Conservation (phyloP, 2,113 vertebrate species). For the Jacana jacana region DNA sequence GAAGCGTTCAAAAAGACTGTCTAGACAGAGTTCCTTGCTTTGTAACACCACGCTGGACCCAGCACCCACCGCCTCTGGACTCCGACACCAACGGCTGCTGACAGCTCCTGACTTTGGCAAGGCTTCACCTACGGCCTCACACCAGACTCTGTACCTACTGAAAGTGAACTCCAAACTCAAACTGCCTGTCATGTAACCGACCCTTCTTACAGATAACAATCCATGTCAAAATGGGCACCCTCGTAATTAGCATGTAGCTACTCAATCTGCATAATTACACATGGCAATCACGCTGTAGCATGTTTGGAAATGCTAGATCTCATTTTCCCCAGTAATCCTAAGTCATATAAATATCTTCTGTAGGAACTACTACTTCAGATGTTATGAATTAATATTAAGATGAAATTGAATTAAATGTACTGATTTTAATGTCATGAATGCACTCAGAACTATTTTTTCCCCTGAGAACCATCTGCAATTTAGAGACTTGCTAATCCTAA, state of each 20-base stretch:
- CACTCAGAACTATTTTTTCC: slow-evolving; percentile 63
- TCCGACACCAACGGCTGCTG: not conserved
- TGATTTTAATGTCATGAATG: slow-evolving; percentile 65
- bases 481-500: slow-evolving; percentile 64
- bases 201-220: not conserved
- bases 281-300: not conserved
- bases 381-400: slow-evolving; percentile 57
- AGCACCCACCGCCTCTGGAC: not conserved
- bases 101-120: accelerated
- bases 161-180: not conserved
- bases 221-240: not conserved
- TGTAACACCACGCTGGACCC: accelerated
- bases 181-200: accelerated
- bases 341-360: not conserved
- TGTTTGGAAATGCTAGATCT: not conserved
- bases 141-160: not conserved
- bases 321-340: not conserved
- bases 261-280: not conserved
- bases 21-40: accelerated
- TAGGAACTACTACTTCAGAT: slow-evolving; percentile 44
- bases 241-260: not conserved
- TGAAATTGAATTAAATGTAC: slow-evolving; percentile 68
- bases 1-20: not conserved
- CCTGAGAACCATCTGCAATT: slow-evolving; percentile 66
- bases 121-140: accelerated